phyloP scores from a whole-genome alignment of 2,888 invertebrate species.

The Brachylomia viminalis region DNA sequence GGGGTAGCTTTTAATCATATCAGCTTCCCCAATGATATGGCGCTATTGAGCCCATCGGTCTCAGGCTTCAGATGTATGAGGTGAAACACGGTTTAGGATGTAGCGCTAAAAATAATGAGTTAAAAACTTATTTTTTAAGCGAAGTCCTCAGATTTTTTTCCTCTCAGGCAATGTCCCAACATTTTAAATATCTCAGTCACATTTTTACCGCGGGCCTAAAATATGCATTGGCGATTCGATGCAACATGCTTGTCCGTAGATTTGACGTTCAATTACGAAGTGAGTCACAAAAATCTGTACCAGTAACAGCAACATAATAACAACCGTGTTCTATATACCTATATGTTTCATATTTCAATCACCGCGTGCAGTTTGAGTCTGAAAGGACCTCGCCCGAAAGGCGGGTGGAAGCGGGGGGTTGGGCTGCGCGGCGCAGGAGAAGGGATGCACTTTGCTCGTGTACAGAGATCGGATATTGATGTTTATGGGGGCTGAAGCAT shows the following conservation, averaged over 20 bases:
- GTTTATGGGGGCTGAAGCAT: conserved; percentile 5
- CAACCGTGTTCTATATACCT: background rate
- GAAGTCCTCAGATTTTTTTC: background rate
- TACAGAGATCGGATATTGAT: conserved; percentile 15
- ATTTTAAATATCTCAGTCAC: background rate
- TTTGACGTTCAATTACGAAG: background rate
- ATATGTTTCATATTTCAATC: background rate
- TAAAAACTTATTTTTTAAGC: background rate
- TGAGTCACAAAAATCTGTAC: background rate
- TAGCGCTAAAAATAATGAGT: background rate
- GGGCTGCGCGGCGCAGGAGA: background rate
- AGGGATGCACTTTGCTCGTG: background rate
- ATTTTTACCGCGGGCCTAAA: background rate
- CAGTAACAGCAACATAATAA: no score
- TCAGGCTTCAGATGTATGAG: background rate
- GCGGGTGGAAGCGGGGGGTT: background rate
- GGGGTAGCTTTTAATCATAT: background rate
- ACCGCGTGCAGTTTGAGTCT: background rate
- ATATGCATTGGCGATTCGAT: background rate
- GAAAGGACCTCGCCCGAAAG: background rate
- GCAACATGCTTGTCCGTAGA: background rate
- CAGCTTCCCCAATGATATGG: background rate
- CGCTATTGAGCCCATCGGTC: background rate
- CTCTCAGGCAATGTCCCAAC: background rate
- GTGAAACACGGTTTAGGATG: background rate